phyloP scores from a whole-genome alignment of 2,113 vertebrate species.

The Aplodontia rufa region DNA sequence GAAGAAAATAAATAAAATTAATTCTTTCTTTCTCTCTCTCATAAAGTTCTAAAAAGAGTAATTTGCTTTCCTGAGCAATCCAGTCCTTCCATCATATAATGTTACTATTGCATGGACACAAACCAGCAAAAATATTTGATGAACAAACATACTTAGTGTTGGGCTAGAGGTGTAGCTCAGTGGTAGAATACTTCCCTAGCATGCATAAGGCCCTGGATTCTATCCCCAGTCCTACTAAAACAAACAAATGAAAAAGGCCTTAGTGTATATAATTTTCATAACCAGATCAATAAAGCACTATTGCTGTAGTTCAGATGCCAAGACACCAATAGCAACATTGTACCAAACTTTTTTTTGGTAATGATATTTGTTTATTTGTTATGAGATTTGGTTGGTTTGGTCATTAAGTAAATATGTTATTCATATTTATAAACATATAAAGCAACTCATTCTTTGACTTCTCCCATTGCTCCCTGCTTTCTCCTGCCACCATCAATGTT shows the following conservation, averaged over 20 bases:
- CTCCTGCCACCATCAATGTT: not conserved
- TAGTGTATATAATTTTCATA: conserved; percentile 22
- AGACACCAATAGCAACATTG: not conserved
- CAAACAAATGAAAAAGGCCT: not conserved
- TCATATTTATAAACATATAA: not conserved
- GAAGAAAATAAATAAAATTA: no score
- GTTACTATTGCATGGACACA: not conserved
- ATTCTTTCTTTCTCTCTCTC: no score
- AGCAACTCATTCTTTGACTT: not conserved
- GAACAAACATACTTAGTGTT: not conserved
- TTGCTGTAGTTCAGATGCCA: not conserved
- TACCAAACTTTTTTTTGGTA: not conserved
- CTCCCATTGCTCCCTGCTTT: not conserved
- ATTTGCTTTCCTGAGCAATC: not conserved
- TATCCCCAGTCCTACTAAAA: not conserved
- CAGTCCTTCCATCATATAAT: conserved; percentile 20
- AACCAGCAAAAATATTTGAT: not conserved
- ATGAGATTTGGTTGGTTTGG: not conserved
- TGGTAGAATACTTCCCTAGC: not conserved
- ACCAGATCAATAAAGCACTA: not conserved
- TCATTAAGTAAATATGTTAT: not conserved
- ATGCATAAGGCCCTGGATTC: not conserved
- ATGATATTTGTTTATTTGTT: no score
- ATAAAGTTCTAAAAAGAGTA: not conserved
- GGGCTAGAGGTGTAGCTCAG: not conserved